Evolutionary conservation across 2,113 vertebrate species (phyloP), one percentile per base, ranked within the genome.

Genomic region (Caretta caretta): DNA sequence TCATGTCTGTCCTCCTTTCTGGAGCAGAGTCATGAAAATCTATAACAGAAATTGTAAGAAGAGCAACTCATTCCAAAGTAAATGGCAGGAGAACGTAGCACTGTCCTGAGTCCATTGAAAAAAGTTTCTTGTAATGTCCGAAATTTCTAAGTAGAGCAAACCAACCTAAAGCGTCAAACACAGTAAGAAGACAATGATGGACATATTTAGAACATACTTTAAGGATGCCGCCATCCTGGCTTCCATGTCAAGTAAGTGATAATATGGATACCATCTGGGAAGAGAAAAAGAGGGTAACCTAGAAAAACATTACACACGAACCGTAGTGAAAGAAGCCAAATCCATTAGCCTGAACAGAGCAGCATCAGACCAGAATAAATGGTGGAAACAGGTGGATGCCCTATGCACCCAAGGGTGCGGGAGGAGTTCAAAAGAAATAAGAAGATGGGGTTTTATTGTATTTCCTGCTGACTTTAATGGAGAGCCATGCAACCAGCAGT

Each of bases 401-500:
- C 20, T 72, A 22, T 38, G 65, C 8, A 38, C 65, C n/a, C n/a
- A 4, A 22, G 16, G 35, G 4, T 69, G 35, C 1, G 17, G 65
- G 65, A 38, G 20, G 65, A 38, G 38, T 59, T 62, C 12, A 62
- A 38, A 72, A 72, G n/a, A 38, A 72, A 38, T 72, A 20, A 38
- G 65, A 72, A 11, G 2, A 75, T 46, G 88, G 59, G 86, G 54
- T 91, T 97, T 96, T 89, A 96, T 96, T 93, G 86, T 91, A 83
- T 46, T 46, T 54, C 85, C 50, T 27, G 25, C 22, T 25, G 50
- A 53, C 42, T 53, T 27, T 56, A 59, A 56, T n/a, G 42, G 51
- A 62, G 48, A 95, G 65, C 88, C 96, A 50, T 87, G 84, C 93
- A 88, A 89, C 87, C 93, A 93, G 92, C 97, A 96, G 95, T 93